Conservation (phyloP, 2,797 vertebrate genomes). For the Amblyraja radiata region DNA sequence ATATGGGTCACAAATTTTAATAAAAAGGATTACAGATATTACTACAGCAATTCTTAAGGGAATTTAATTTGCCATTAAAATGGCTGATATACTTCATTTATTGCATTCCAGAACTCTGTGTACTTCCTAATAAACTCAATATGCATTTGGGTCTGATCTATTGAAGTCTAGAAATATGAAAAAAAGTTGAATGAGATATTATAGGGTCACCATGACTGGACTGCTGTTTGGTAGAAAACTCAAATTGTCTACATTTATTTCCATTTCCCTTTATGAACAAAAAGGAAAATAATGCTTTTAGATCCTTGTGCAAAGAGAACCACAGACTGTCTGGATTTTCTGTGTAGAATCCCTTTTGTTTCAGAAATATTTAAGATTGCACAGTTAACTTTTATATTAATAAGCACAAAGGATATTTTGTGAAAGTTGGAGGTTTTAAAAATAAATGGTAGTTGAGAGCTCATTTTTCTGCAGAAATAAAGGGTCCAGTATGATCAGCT, state of each 20-base stretch:
- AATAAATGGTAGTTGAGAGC: slow-evolving; percentile 3
- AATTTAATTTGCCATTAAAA: not conserved
- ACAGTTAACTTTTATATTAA: slow-evolving; percentile 29
- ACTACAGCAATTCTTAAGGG: not conserved
- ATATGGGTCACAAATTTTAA: not conserved
- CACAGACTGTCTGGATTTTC: not conserved
- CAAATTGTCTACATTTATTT: not conserved
- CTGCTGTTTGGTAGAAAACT: not conserved
- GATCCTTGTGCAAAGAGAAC: not conserved
- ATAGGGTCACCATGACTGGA: not conserved
- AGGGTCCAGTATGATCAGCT: slow-evolving; percentile 4
- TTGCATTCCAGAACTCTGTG: not conserved
- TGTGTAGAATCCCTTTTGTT: not conserved
- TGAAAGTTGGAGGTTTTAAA: not conserved
- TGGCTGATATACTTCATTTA: not conserved
- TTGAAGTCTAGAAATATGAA: not conserved
- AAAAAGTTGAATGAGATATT: not conserved
- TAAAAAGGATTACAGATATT: not conserved
- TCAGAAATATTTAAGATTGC: slow-evolving; percentile 19
- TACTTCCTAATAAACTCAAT: not conserved
- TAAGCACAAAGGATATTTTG: slow-evolving; percentile 15
- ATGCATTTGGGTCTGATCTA: not conserved
- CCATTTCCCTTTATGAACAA: not conserved
- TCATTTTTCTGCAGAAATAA: slow-evolving; percentile 28
- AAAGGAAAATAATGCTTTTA: not conserved